Conservation (phyloP, 2,888 invertebrate genomes). For the Cosmia trapezina region DNA sequence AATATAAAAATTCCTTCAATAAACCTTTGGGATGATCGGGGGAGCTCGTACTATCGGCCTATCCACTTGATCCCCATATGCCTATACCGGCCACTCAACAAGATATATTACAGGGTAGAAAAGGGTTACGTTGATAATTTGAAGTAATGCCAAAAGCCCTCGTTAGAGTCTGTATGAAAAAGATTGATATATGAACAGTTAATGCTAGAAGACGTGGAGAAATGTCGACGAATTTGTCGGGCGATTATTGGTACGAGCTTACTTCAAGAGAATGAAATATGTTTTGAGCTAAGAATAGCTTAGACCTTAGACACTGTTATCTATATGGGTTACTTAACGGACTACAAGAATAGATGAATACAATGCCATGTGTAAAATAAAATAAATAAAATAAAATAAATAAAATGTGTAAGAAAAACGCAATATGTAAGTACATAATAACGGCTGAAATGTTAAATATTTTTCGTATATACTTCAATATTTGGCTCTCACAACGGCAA, state of each 20-base stretch:
- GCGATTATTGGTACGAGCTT: conserved; percentile 29
- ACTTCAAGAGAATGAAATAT: conserved; percentile 16
- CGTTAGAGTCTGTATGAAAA: conserved; percentile 55
- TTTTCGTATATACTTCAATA: not conserved
- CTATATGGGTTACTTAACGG: not conserved
- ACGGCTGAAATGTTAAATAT: no score
- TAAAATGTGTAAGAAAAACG: not conserved
- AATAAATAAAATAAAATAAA: no score
- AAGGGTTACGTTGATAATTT: conserved; percentile 65
- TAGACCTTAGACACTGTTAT: not conserved
- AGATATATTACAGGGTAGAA: conserved; percentile 63
- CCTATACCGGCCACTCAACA: conserved; percentile 32
- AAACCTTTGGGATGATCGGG: conserved; percentile 63
- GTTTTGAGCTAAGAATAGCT: conserved; percentile 8
- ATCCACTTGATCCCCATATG: conserved; percentile 54
- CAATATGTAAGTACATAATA: no score
- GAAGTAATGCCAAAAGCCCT: conserved; percentile 55
- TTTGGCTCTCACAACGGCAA: not conserved
- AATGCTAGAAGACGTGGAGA: conserved; percentile 36
- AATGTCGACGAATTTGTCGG: conserved; percentile 38
- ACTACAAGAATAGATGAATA: not conserved
- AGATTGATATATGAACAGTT: conserved; percentile 58
- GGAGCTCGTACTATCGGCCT: conserved; percentile 58
- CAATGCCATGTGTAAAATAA: not conserved
- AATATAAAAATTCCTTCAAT: conserved; percentile 68